phyloP scores from a whole-genome alignment of 2,888 invertebrate species.

The Lomographa bimaculata region DNA sequence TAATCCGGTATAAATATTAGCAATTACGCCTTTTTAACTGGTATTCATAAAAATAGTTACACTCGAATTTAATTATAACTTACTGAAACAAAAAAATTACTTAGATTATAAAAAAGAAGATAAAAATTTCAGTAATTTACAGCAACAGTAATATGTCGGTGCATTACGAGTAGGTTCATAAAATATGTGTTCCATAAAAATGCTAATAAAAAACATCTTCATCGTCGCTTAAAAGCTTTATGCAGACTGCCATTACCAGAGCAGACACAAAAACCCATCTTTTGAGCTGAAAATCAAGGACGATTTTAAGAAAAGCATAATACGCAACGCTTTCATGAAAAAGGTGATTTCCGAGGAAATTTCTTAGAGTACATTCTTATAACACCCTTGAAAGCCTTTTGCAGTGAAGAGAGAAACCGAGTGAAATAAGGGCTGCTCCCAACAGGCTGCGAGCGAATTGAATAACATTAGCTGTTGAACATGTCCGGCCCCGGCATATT shows the following conservation, averaged over 20 bases:
- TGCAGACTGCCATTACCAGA: conserved; percentile 9
- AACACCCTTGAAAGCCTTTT: conserved; percentile 1
- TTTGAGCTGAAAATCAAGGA: neutral
- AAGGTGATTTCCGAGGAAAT: neutral
- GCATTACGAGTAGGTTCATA: conserved; percentile 5
- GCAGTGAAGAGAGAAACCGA: neutral
- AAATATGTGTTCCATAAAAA: conserved; percentile 4
- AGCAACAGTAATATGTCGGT: conserved; percentile 7
- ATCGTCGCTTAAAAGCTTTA: conserved; percentile 10
- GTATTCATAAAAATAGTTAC: too few relatives aligned
- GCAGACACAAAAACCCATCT: too few relatives aligned
- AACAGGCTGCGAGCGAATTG: conserved; percentile 2
- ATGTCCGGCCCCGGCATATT: neutral
- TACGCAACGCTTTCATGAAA: conserved; percentile 3
- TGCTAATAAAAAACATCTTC: neutral
- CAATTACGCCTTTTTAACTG: too few relatives aligned
- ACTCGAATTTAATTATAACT: too few relatives aligned
- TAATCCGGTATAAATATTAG: too few relatives aligned
- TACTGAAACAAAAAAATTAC: too few relatives aligned
- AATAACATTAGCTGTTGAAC: conserved; percentile 1
- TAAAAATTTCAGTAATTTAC: too few relatives aligned
- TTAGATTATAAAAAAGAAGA: too few relatives aligned
- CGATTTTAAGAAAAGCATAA: neutral
- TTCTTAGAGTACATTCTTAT: neutral
- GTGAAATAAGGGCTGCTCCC: conserved; percentile 1